phyloP scores from a whole-genome alignment of 2,888 invertebrate genomes.

The Yponomeuta evonymella region DNA sequence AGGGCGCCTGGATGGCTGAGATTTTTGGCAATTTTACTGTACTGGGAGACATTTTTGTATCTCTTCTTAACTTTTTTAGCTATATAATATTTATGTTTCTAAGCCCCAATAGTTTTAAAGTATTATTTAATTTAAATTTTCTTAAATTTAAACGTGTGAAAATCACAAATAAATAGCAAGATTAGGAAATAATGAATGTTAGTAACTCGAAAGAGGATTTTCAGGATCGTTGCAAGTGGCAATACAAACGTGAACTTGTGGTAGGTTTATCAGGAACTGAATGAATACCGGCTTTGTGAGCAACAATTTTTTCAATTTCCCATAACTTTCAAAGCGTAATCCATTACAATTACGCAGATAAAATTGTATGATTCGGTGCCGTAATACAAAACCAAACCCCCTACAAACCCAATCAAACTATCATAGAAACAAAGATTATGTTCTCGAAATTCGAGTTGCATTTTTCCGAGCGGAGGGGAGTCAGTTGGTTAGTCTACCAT shows the following conservation, averaged over 20 bases:
- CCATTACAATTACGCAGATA: neutral
- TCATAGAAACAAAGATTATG: conserved; percentile 68
- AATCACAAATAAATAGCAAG: too few relatives aligned
- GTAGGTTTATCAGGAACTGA: neutral
- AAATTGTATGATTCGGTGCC: conserved; percentile 14
- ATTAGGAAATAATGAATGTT: neutral
- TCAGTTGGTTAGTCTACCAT: conserved; percentile 27
- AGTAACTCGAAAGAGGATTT: too few relatives aligned
- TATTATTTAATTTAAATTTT: too few relatives aligned
- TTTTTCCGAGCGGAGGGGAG: conserved; percentile 51
- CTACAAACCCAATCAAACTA: conserved; percentile 53
- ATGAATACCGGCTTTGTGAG: neutral
- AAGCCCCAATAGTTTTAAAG: too few relatives aligned
- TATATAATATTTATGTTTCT: too few relatives aligned
- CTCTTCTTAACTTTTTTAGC: too few relatives aligned
- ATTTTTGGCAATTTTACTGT: neutral
- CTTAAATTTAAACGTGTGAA: neutral
- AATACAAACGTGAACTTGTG: neutral
- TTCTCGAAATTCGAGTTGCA: conserved; percentile 50
- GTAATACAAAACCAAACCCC: conserved; percentile 18
- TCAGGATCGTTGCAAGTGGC: too few relatives aligned
- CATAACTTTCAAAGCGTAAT: neutral
- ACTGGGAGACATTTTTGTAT: too few relatives aligned
- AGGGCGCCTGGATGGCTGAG: neutral
- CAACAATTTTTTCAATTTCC: neutral